Percentiles rank a stretch among this genome's conserved stretches.
Conservation (phyloP, 1,140 invertebrate genomes). For the Arctopsyche grandis region DNA sequence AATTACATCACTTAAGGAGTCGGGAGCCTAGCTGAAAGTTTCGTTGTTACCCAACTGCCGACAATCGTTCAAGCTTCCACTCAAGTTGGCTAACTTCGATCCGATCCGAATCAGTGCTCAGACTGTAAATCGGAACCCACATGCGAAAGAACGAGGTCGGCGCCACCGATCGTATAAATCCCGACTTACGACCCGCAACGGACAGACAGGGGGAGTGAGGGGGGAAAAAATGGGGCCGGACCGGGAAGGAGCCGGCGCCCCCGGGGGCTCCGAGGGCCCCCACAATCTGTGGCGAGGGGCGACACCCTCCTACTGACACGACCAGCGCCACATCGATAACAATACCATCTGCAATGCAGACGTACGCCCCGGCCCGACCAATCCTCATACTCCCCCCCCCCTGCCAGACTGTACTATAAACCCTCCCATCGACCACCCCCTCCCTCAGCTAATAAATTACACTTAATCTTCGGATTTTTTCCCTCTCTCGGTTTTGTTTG, state of each 20-base stretch:
- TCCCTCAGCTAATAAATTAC: neutral
- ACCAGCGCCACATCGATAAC: slow-evolving; percentile 28
- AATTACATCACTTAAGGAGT: too few species aligned
- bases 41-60: too few species aligned
- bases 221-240: neutral
- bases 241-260: neutral
- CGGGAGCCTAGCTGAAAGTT: too few species aligned
- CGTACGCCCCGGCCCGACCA: neutral
- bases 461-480: neutral
- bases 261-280: neutral
- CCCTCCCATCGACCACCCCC: neutral
- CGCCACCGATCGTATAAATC: neutral
- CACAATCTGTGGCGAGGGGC: neutral
- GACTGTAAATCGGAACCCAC: neutral
- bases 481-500: neutral
- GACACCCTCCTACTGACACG: neutral
- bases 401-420: neutral
- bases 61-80: too few species aligned
- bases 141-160: neutral
- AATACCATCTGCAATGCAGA: slow-evolving; percentile 32
- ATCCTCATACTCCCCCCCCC: neutral
- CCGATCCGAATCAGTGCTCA: too few species aligned
- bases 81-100: too few species aligned
- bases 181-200: neutral
- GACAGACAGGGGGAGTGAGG: neutral